These are phyloP conservation scores for Cydia amplana DNA, from an alignment of 1,140 invertebrate genomes.

Conservation along the genomic window DNA sequence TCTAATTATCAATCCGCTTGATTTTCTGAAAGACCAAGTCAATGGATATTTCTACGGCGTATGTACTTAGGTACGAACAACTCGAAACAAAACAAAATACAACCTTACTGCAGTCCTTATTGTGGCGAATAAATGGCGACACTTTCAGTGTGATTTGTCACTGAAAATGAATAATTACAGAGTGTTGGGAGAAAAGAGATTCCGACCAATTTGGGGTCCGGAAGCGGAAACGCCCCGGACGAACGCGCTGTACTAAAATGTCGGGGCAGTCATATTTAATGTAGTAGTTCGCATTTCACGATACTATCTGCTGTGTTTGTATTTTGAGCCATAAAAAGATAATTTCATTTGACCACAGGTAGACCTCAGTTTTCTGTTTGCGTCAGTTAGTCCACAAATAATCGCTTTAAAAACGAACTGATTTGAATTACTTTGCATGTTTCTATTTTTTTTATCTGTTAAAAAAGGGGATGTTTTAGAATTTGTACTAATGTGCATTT, in stretches of 20 bases:
- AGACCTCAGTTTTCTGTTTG: too few relatives aligned
- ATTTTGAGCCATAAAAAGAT: too few relatives aligned
- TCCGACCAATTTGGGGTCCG: constrained; percentile 27
- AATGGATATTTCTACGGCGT: neutral
- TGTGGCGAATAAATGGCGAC: constrained; percentile 20
- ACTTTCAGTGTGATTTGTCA: constrained; percentile 26
- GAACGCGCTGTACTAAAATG: constrained; percentile 22
- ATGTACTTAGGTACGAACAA: neutral
- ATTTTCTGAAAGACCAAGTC: too few relatives aligned
- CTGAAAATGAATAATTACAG: constrained; percentile 31
- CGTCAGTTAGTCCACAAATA: too few relatives aligned
- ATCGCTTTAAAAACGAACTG: too few relatives aligned
- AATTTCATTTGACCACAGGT: too few relatives aligned
- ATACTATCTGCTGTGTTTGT: neutral
- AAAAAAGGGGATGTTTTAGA: too few relatives aligned
- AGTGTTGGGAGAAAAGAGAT: constrained; percentile 30
- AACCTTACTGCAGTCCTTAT: constrained; percentile 5
- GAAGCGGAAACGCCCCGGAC: constrained; percentile 27
- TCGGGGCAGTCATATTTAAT: constrained; percentile 3
- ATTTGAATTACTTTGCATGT: too few relatives aligned
- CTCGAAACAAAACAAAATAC: constrained; percentile 18
- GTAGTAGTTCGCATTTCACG: neutral
- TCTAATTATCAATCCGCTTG: too few relatives aligned
- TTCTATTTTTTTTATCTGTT: too few relatives aligned
- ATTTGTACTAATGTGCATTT: neutral